Base-by-base conservation (phyloP, 2,113 vertebrate genomes). In the Ammodytes dubius region DNA sequence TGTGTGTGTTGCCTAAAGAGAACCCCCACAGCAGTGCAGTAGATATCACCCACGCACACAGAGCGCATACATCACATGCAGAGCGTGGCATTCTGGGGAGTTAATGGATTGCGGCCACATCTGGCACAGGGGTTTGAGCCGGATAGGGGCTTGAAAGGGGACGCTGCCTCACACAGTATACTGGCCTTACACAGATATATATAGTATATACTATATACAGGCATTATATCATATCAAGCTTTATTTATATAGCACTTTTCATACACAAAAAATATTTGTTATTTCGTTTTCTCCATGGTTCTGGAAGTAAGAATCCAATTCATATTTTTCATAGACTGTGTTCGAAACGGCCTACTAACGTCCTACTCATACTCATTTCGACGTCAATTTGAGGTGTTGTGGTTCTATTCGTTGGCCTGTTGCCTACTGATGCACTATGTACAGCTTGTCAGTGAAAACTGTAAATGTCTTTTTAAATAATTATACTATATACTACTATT, bases 21-120 rank as follows among this genome's bases (percentile, higher is more conserved):
- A 83, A 70, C 77, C 72, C 77, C 72, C 76, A 37, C 67, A 70
- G 57, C 15, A 50, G 46, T 4, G 49, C 37, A 47, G 61, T 42
- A 56, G 9, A 70, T 56, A 60, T 43, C 70, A 52, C 71, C 56
- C 69, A 47, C 77, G 59, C 58, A 79, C 80, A 76, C 1, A 42
- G 49, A 71, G 66, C 8, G 67, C 79, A 83, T 82, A 81, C 74
- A 88, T 83, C 63, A 54, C 49, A 57, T 83, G 88, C 88, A 89
- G 89, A 84, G 87, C 90, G 70, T 88, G 79, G 90, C 88, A 92
- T 94, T 93, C 91, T 93, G 70, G 70, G 78, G 82, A 89, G 81
- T 92, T 91, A 94, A 95, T 94, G 91, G 79, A 58, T 90, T 91
- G 88, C 68, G 35, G 82, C 91, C 64, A 79, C 77, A 88, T 92